Conservation (phyloP, 2,888 invertebrate species). For the Drosophila cracens region DNA sequence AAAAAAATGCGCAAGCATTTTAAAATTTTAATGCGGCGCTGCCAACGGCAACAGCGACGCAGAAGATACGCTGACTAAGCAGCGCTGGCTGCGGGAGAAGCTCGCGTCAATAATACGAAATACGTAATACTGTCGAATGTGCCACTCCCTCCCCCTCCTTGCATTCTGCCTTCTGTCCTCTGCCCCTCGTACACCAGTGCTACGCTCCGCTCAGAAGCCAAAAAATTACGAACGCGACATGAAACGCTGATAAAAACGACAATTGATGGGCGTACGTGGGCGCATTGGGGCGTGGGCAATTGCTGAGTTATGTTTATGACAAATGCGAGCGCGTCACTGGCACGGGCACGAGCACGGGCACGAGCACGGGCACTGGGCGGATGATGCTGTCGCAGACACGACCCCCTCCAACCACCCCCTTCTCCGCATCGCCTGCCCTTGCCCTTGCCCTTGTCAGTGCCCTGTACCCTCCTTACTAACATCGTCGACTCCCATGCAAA, state of each 20-base stretch:
- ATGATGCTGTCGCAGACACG: constrained; percentile 35
- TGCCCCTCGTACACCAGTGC: background rate
- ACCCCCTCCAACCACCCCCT: background rate
- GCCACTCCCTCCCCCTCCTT: background rate
- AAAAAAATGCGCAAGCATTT: constrained; percentile 59
- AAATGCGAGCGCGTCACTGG: constrained; percentile 59
- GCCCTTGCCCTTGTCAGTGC: background rate
- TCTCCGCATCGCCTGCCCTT: background rate
- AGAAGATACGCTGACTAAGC: constrained; percentile 66
- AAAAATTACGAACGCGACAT: constrained; percentile 72
- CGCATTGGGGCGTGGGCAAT: constrained; percentile 78
- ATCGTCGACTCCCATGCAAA: background rate
- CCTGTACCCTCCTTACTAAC: background rate
- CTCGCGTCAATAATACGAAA: constrained; percentile 58
- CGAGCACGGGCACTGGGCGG: constrained; percentile 19
- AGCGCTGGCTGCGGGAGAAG: constrained; percentile 16
- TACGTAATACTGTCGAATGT: constrained; percentile 34
- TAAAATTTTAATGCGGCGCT: constrained; percentile 71
- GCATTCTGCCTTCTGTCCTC: constrained; percentile 2
- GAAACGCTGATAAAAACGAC: constrained; percentile 77
- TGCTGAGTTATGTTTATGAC: constrained; percentile 80
- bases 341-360: background rate
- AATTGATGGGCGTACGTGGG: constrained; percentile 79
- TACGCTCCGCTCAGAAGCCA: constrained; percentile 31
- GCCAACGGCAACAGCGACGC: constrained; percentile 45